Conservation (phyloP, 2,113 vertebrate genomes). For the Phainopepla nitens region DNA sequence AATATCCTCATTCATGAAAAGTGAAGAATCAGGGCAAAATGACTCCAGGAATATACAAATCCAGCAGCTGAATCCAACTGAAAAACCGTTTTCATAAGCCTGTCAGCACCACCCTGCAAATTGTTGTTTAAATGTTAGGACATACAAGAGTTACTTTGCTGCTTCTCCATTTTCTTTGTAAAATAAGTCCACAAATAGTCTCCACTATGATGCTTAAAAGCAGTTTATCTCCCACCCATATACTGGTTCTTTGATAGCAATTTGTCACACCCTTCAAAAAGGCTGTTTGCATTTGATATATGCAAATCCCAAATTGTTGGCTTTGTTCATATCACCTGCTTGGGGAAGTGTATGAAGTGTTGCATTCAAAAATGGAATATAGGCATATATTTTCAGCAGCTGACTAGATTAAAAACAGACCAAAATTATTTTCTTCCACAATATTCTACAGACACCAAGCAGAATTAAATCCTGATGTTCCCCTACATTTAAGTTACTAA, state of each 20-base stretch:
- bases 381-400: background rate
- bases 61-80: background rate
- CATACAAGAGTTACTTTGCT: background rate
- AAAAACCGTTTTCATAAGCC: background rate
- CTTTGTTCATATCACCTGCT: slow-evolving; percentile 36
- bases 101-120: background rate
- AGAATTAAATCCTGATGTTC: background rate
- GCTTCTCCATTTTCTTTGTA: background rate
- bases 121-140: background rate
- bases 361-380: background rate
- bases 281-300: slow-evolving; percentile 32
- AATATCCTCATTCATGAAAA: background rate
- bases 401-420: background rate
- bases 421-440: background rate
- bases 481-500: background rate
- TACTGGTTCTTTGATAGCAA: slow-evolving; percentile 10
- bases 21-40: background rate
- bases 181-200: slow-evolving; percentile 29
- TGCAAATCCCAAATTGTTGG: slow-evolving; percentile 34
- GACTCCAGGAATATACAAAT: background rate
- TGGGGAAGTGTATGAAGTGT: background rate
- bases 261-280: slow-evolving; percentile 23
- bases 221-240: slow-evolving; percentile 17
- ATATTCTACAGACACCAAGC: background rate
- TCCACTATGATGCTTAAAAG: slow-evolving; percentile 17